Base-by-base conservation (phyloP, 1,140 invertebrate genomes). In the Hesperophylax magnus region DNA sequence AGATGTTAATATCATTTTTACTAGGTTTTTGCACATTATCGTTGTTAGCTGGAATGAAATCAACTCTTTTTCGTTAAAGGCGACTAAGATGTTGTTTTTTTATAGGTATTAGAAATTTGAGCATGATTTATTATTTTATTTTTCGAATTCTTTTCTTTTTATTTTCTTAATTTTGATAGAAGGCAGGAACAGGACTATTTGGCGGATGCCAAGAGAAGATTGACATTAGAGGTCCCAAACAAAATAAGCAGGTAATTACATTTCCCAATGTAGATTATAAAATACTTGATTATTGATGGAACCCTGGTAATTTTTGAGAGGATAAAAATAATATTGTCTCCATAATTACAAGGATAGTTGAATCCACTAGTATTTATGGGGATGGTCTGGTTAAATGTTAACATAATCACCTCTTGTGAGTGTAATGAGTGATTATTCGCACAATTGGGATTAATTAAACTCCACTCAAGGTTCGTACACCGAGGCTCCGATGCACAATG, bases 171-270 rank as follows among this genome's bases (percentile, higher is more conserved):
- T 78, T 60, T 79, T 39, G 39, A 79, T 79, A 79, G 78, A 47
- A 69, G 34, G 56, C 52, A 79, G 78, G 78, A 60, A 72, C 78
- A 79, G 78, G 78, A 71, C 65, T 61, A 65, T 53, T 77, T 74
- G 69, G 67, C 65, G 67, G 67, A 79, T 74, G 78, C 54, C 61
- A 79, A 79, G 65, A 79, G 78, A 79, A 79, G 78, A 74, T 71
- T 71, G 27, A 60, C 78, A 71, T 79, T 79, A 79, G 78, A 79
- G 20, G 78, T 79, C 60, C 69, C 78, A 17, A 72, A 72, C n/a
- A 72, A 72, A 79, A 79, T 72, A 72, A 72, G 54, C 78, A 79
- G 78, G 78, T 79, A 79, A 72, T 72, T 5, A 54, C 39, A 47
- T 47, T 47, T 47, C 39, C 39, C 39, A 47, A 47, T 47, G 39